phyloP scores from a whole-genome alignment of 2,113 vertebrate genomes.

The Xiphorhynchus elegans region DNA sequence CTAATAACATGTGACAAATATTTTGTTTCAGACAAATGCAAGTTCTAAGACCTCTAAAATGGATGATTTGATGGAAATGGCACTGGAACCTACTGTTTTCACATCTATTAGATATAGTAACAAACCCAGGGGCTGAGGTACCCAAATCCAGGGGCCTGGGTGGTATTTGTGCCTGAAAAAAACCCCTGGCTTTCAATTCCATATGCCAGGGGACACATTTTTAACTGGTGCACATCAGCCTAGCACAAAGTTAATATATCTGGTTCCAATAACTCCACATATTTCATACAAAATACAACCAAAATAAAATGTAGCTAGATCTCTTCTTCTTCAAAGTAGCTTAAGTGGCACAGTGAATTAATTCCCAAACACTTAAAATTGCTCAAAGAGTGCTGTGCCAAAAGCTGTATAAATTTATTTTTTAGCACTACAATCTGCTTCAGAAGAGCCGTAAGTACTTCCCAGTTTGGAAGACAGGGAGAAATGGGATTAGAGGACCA shows the following conservation, averaged over 20 bases:
- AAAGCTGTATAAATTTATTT: not conserved
- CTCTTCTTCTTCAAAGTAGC: not conserved
- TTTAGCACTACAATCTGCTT: not conserved
- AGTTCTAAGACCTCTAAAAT: not conserved
- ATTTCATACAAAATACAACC: constrained; percentile 5
- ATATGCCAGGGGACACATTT: not conserved
- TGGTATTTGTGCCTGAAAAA: not conserved
- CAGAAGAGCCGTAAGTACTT: not conserved
- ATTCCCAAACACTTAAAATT: not conserved
- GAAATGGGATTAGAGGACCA: not conserved
- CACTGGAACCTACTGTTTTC: not conserved
- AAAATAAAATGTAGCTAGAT: not conserved
- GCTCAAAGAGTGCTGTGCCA: not conserved
- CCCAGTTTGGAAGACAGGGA: not conserved
- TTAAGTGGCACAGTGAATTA: not conserved
- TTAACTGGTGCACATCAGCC: not conserved
- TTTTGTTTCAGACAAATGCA: not conserved
- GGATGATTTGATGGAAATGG: not conserved
- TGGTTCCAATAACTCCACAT: not conserved
- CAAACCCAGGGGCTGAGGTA: not conserved
- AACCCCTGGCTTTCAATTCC: not conserved
- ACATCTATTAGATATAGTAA: not conserved
- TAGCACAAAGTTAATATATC: not conserved
- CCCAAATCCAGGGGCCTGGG: not conserved
- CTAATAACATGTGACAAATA: not conserved